phyloP scores from a whole-genome alignment of 1,140 invertebrate genomes.

The Lasaia peninsularis region DNA sequence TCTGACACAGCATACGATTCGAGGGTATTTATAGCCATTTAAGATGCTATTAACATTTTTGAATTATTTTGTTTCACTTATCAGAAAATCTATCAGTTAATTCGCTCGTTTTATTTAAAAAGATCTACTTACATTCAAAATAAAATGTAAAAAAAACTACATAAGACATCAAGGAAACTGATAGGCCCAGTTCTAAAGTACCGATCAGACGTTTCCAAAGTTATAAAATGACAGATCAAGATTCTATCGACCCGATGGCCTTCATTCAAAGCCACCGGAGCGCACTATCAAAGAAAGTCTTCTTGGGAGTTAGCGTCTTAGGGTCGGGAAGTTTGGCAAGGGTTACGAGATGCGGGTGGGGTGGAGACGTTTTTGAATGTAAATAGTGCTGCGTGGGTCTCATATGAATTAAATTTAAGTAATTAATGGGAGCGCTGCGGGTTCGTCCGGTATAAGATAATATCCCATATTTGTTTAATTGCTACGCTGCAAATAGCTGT shows the following conservation, averaged over 20 bases:
- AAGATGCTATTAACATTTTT: too few species aligned
- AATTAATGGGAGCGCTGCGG: constrained; percentile 61
- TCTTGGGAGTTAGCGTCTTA: constrained; percentile 73
- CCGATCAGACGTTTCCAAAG: constrained; percentile 45
- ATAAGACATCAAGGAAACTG: background rate
- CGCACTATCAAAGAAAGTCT: constrained; percentile 75
- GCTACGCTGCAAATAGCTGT: constrained; percentile 29
- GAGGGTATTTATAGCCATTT: too few species aligned
- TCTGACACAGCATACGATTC: too few species aligned
- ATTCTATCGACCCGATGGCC: constrained; percentile 69
- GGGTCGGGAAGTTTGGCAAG: constrained; percentile 70
- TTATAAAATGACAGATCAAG: constrained; percentile 77
- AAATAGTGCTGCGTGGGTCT: constrained; percentile 65
- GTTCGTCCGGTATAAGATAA: constrained; percentile 30
- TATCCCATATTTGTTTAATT: constrained; percentile 42
- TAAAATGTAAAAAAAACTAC: too few species aligned
- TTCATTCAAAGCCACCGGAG: constrained; percentile 67
- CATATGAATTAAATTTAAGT: constrained; percentile 76
- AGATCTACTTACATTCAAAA: too few species aligned
- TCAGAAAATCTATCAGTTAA: too few species aligned
- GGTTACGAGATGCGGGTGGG: constrained; percentile 64
- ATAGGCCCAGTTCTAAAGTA: constrained; percentile 4
- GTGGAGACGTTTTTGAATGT: constrained; percentile 67
- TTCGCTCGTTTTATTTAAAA: too few species aligned
- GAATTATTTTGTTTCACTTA: too few species aligned